A percentile compares a stretch with the other conserved stretches of the same genome.
phyloP scores from a whole-genome alignment of 2,797 vertebrate species.

The Dendrocincla fuliginosa region DNA sequence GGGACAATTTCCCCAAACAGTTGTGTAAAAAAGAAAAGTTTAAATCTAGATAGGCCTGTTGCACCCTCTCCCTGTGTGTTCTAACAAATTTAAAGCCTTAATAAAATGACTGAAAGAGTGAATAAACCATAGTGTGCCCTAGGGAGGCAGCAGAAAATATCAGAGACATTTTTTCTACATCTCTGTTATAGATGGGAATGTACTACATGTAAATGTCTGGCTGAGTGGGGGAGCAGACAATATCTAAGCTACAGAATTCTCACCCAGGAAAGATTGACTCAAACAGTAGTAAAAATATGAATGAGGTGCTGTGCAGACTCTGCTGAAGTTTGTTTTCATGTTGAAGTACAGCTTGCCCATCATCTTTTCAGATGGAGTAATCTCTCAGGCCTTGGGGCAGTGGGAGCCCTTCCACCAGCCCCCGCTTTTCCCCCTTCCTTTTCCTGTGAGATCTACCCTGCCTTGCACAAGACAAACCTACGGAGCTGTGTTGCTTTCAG shows the following conservation, averaged over 20 bases:
- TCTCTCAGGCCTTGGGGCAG: neutral
- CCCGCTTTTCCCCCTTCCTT: neutral
- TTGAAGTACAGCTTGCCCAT: neutral
- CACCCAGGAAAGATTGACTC: neutral
- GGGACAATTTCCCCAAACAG: conserved; percentile 4
- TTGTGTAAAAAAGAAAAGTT: neutral
- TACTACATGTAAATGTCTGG: neutral
- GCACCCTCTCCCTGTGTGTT: neutral
- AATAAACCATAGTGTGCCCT: neutral
- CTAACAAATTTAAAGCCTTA: neutral
- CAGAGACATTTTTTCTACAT: neutral
- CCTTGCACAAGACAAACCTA: neutral
- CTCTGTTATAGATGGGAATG: neutral
- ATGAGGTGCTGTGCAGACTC: neutral
- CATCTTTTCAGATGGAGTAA: neutral
- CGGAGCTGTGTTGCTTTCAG: neutral
- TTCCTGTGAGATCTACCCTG: neutral
- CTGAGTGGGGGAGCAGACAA: neutral
- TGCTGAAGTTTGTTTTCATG: neutral
- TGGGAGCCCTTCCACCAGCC: neutral
- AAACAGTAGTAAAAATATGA: neutral
- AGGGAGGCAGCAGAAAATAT: neutral
- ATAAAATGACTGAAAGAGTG: neutral
- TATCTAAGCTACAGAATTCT: neutral
- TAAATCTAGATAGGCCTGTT: neutral